These are phyloP conservation scores for Brachyistius frenatus DNA, from an alignment of 2,113 vertebrate genomes.

Conservation along the genomic window DNA sequence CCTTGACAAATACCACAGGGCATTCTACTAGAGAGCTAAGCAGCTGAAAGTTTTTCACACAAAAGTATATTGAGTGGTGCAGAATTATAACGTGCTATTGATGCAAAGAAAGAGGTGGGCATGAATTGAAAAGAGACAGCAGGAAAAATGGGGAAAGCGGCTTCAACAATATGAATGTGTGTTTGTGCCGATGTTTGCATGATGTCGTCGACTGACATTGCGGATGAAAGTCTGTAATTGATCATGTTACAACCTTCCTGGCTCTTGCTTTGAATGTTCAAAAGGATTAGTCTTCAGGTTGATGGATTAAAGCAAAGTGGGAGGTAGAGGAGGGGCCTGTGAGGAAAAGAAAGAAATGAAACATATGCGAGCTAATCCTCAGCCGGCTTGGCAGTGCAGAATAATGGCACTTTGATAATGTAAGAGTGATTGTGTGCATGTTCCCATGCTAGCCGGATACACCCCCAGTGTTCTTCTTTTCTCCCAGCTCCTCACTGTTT, in stretches of 20 bases:
- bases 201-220: conserved; percentile 59
- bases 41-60: conserved; percentile 35
- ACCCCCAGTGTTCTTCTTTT: conserved; percentile 53
- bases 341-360: conserved; percentile 64
- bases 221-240: conserved; percentile 76
- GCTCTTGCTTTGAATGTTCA: conserved; percentile 77
- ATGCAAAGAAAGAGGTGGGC: conserved; percentile 28
- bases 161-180: conserved; percentile 70
- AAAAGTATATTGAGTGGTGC: conserved; percentile 13
- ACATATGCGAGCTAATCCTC: conserved; percentile 63
- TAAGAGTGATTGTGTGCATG: conserved; percentile 69
- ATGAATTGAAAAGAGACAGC: conserved; percentile 54
- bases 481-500: conserved; percentile 68
- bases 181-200: conserved; percentile 70
- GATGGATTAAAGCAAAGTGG: conserved; percentile 79
- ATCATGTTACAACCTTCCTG: conserved; percentile 69
- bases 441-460: conserved; percentile 50
- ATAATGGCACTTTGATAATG: conserved; percentile 68
- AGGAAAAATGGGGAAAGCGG: conserved; percentile 44
- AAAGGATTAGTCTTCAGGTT: conserved; percentile 77
- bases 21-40: conserved; percentile 19
- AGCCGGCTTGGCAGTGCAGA: conserved; percentile 53
- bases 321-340: conserved; percentile 55
- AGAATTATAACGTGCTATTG: conserved; percentile 34
- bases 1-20: conserved; percentile 36